A percentile compares a stretch with the other conserved stretches of the same genome.
Evolutionary conservation across 2,797 vertebrate species (phyloP).

Genomic region (Myripristis murdjan): DNA sequence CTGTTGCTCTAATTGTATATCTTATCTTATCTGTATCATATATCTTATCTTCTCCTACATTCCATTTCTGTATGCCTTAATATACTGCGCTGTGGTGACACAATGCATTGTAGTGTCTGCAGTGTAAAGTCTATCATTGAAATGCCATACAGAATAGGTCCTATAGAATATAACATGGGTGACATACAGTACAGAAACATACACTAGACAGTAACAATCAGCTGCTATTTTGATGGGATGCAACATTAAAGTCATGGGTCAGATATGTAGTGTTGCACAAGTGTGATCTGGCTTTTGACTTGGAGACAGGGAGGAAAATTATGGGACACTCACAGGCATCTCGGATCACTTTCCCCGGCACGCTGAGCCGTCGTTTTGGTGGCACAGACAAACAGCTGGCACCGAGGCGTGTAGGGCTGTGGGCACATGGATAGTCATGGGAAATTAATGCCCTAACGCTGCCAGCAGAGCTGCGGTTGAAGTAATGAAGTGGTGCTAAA

Average conservation of each 20-base stretch:
- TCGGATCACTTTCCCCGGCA: conserved; percentile 23
- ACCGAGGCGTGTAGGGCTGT: conserved; percentile 32
- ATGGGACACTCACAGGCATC: conserved; percentile 20
- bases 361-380: conserved; percentile 31
- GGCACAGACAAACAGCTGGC: conserved; percentile 48
- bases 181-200: neutral
- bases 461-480: conserved; percentile 61
- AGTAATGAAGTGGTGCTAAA: conserved; percentile 67
- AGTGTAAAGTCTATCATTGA: neutral
- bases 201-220: neutral
- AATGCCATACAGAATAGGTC: too few species aligned
- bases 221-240: neutral
- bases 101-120: neutral
- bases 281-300: neutral
- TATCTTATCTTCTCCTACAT: neutral
- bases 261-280: neutral
- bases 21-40: too few species aligned
- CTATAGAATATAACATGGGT: too few species aligned
- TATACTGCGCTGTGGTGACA: neutral
- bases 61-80: neutral
- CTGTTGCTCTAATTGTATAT: neutral
- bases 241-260: neutral
- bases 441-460: conserved; percentile 48
- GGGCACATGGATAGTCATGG: conserved; percentile 42
- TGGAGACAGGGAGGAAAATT: neutral